A percentile compares a stretch with the other conserved stretches of the same genome.
These are phyloP conservation scores for Drosophila ohnishii DNA, from an alignment of 1,140 invertebrate species.

Conservation along the genomic window DNA sequence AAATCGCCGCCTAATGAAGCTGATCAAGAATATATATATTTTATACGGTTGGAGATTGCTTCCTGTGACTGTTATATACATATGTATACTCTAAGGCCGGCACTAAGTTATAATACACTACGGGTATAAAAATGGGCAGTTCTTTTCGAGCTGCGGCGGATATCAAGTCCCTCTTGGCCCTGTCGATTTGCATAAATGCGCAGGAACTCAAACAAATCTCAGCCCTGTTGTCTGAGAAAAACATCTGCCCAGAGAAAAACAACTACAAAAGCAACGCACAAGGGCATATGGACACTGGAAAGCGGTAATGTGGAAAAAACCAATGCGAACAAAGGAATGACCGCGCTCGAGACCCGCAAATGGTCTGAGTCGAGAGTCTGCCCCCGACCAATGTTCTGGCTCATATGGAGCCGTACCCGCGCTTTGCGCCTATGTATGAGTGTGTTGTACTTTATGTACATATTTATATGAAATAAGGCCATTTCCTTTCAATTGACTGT, in stretches of 20 bases:
- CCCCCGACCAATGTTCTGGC: conserved; percentile 53
- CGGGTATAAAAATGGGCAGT: not conserved
- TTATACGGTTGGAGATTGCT: not conserved
- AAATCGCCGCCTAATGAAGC: not conserved
- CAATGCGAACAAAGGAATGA: conserved; percentile 77
- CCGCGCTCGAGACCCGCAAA: conserved; percentile 58
- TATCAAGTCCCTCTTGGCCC: conserved; percentile 4
- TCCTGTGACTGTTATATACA: not conserved
- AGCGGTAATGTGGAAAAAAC: conserved; percentile 62
- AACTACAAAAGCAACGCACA: conserved; percentile 4
- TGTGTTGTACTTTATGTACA: conserved; percentile 77
- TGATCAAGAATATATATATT: not conserved
- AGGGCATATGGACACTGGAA: conserved; percentile 32
- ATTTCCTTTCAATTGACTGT: conserved; percentile 82
- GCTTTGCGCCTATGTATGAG: conserved; percentile 19
- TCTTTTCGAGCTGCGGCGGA: not conserved
- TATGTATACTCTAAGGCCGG: too few species aligned
- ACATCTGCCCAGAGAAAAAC: conserved; percentile 34
- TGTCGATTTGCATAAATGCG: conserved; percentile 15
- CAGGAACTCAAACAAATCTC: conserved; percentile 24
- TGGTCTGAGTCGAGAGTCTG: conserved; percentile 35
- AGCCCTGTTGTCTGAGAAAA: conserved; percentile 25
- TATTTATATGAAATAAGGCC: conserved; percentile 81
- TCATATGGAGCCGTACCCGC: conserved; percentile 48
- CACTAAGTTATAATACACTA: not conserved